phyloP scores from a whole-genome alignment of 2,797 vertebrate species.

The Acanthurus leucopareius region DNA sequence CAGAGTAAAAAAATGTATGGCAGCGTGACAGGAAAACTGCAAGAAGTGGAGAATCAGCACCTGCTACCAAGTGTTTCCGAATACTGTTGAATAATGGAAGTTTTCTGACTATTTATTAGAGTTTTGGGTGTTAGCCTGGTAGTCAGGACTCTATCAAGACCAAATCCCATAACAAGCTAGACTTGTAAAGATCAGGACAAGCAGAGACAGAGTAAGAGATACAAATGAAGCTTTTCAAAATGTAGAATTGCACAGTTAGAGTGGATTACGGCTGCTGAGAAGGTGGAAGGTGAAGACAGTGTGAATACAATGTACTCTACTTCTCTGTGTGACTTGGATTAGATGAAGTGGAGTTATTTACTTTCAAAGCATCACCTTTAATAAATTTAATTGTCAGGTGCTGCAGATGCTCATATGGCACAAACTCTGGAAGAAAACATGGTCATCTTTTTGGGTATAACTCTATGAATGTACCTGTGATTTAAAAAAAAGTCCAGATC shows the following conservation, averaged over 20 bases:
- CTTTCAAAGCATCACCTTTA: not conserved
- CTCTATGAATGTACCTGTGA: not conserved
- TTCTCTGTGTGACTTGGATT: conserved; percentile 3
- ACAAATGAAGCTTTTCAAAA: not conserved
- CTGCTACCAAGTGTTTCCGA: not conserved
- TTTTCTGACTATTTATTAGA: not conserved
- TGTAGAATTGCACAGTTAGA: not conserved
- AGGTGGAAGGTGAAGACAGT: not conserved
- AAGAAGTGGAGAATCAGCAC: not conserved
- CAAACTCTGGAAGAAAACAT: conserved; percentile 1
- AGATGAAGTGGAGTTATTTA: not conserved
- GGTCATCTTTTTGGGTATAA: too few relatives aligned
- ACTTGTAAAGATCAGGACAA: not conserved
- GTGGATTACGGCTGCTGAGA: not conserved
- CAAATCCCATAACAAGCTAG: not conserved
- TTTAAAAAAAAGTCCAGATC: not conserved
- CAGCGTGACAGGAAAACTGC: too few relatives aligned
- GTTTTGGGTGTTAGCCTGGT: not conserved
- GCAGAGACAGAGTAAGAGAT: not conserved
- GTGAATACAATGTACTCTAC: not conserved
- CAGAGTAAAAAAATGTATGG: not conserved
- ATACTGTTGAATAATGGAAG: not conserved
- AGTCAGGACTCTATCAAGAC: not conserved
- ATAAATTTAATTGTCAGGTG: not conserved
- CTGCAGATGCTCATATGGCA: conserved; percentile 5